A percentile compares a stretch with the other conserved stretches of the same genome.
These are phyloP conservation scores for Clinocottus analis DNA, from an alignment of 2,113 vertebrate species.

Conservation along the genomic window DNA sequence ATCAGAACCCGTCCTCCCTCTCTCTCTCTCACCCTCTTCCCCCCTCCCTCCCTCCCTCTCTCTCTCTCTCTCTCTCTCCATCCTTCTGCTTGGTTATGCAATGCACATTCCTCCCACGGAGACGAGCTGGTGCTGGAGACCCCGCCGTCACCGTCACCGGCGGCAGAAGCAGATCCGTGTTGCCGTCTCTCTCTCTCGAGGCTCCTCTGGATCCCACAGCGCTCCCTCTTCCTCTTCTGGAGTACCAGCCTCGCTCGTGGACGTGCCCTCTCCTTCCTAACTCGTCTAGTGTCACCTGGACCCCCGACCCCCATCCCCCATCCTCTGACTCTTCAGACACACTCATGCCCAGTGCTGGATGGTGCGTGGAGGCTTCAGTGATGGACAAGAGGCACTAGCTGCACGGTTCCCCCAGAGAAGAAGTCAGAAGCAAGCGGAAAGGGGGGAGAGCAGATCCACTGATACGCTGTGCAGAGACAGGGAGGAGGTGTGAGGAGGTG, in stretches of 20 bases:
- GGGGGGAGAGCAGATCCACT: constrained; percentile 31
- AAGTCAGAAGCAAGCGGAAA: constrained; percentile 3
- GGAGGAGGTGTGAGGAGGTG: constrained; percentile 29
- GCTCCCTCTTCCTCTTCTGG: constrained; percentile 43
- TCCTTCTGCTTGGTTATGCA: constrained; percentile 82
- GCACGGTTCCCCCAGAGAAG: no score
- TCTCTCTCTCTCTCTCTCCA: constrained; percentile 56
- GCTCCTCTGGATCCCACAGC: constrained; percentile 61
- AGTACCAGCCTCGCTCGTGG: no score
- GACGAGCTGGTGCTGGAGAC: constrained; percentile 61
- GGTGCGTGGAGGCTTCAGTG: no score
- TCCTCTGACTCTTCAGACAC: no score
- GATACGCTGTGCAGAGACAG: constrained; percentile 39
- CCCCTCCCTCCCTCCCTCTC: no score
- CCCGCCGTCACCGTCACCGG: constrained; percentile 65
- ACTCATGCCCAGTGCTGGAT: no score
- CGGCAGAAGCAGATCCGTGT: constrained; percentile 34
- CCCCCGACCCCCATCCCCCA: no score
- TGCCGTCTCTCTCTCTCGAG: constrained; percentile 43
- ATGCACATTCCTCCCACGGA: constrained; percentile 77
- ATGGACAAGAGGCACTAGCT: no score
- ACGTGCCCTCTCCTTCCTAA: no score
- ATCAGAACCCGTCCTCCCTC: background rate
- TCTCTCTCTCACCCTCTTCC: constrained; percentile 22
- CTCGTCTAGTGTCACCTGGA: no score